These are phyloP conservation scores for Leuciscus waleckii DNA, from an alignment of 2,797 vertebrate genomes.

Conservation along the genomic window DNA sequence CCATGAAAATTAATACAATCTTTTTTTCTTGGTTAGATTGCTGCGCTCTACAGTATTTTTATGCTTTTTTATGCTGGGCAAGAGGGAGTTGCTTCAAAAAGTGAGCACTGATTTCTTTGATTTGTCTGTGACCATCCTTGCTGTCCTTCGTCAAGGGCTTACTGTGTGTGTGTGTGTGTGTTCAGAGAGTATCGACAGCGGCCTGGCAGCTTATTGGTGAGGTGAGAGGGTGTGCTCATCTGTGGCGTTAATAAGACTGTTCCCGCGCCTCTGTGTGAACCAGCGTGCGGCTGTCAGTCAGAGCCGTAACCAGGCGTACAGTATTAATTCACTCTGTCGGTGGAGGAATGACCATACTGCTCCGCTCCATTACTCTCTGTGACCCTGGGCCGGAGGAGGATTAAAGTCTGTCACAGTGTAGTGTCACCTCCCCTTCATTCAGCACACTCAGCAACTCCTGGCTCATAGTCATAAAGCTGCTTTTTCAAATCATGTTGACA, in stretches of 20 bases:
- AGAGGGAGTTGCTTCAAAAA: not conserved
- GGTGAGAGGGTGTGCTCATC: slow-evolving; percentile 31
- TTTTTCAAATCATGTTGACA: not conserved
- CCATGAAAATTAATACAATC: too few species aligned
- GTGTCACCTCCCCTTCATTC: slow-evolving; percentile 27
- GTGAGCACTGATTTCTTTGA: not conserved
- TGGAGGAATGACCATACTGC: slow-evolving; percentile 49
- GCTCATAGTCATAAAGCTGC: slow-evolving; percentile 8
- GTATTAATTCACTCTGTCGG: slow-evolving; percentile 54
- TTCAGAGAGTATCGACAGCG: not conserved
- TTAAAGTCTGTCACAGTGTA: slow-evolving; percentile 39
- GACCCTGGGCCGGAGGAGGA: slow-evolving; percentile 45
- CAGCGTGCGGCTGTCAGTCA: slow-evolving; percentile 53
- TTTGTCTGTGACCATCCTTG: not conserved
- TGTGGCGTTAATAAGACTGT: slow-evolving; percentile 46
- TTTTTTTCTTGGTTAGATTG: too few species aligned
- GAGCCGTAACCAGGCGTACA: slow-evolving; percentile 51
- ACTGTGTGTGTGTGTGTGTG: not conserved
- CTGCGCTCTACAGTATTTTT: too few species aligned
- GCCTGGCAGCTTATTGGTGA: slow-evolving; percentile 6
- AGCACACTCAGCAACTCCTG: slow-evolving; percentile 32
- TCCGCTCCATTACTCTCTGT: slow-evolving; percentile 58
- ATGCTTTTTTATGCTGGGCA: not conserved
- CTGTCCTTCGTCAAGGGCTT: slow-evolving; percentile 10
- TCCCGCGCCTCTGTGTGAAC: slow-evolving; percentile 37